A percentile compares a stretch with the other conserved stretches of the same genome.
Conservation (phyloP, 2,888 invertebrate species). For the Tipula helvola region DNA sequence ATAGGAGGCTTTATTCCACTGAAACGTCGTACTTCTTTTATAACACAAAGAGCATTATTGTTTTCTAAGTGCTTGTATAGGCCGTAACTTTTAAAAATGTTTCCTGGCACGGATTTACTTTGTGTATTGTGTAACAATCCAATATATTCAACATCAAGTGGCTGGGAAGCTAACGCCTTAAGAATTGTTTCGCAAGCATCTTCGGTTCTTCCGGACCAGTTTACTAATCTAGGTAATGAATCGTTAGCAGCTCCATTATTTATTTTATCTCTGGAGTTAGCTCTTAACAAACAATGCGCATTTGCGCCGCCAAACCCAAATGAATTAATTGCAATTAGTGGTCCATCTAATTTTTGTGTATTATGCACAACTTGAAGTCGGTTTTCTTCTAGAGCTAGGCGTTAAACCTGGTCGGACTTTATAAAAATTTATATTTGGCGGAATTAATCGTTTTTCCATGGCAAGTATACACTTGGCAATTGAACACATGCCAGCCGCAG, state of each 20-base stretch:
- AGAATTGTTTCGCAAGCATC: constrained; percentile 55
- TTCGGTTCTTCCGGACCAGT: constrained; percentile 39
- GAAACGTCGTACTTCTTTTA: constrained; percentile 46
- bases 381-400: constrained; percentile 47
- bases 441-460: constrained; percentile 65
- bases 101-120: constrained; percentile 43
- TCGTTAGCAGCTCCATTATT: constrained; percentile 50
- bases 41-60: constrained; percentile 30
- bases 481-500: constrained; percentile 70
- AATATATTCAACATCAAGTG: constrained; percentile 49
- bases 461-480: constrained; percentile 70
- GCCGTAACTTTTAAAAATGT: constrained; percentile 65
- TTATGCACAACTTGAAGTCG: constrained; percentile 61
- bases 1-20: constrained; percentile 54
- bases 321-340: constrained; percentile 32
- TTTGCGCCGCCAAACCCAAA: constrained; percentile 88
- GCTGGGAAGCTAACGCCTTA: constrained; percentile 27
- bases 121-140: constrained; percentile 48
- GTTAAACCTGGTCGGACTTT: constrained; percentile 47
- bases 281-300: constrained; percentile 36
- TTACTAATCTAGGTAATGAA: neutral
- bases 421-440: constrained; percentile 74
- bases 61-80: constrained; percentile 31
- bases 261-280: constrained; percentile 24
- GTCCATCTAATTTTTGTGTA: constrained; percentile 54